Conservation (phyloP, 2,113 vertebrate genomes). For the Gallinago paraguaiae region DNA sequence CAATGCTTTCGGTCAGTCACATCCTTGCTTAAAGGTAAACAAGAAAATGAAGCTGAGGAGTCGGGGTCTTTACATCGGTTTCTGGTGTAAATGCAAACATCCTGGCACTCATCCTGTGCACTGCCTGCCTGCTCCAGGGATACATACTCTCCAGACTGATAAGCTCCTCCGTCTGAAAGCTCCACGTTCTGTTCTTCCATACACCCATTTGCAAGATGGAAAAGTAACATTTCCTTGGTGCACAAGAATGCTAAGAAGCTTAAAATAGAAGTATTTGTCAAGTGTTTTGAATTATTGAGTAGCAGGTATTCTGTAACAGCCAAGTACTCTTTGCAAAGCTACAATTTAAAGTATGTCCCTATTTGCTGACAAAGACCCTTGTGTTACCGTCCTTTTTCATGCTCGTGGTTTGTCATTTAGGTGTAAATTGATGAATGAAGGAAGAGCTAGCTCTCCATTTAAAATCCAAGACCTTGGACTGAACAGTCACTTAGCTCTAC, state of each 20-base stretch:
- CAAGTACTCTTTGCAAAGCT: not conserved
- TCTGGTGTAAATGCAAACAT: not conserved
- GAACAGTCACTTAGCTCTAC: not conserved
- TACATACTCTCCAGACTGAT: not conserved
- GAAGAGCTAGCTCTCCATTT: not conserved
- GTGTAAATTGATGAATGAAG: not conserved
- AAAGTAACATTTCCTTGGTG: not conserved
- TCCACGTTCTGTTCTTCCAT: not conserved
- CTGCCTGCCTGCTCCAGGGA: not conserved
- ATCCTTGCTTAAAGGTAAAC: not conserved
- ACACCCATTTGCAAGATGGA: not conserved
- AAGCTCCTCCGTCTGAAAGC: not conserved
- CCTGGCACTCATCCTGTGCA: no score
- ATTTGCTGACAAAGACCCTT: not conserved
- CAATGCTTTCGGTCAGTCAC: not conserved
- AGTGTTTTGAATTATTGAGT: not conserved
- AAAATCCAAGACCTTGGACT: constrained; percentile 39
- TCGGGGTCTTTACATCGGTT: not conserved
- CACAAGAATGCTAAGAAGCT: not conserved
- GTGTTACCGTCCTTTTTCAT: not conserved
- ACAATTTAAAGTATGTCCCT: not conserved
- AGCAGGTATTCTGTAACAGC: not conserved
- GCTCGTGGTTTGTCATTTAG: not conserved
- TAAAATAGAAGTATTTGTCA: not conserved
- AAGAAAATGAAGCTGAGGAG: not conserved